These are phyloP conservation scores for Sandelia bainsii DNA, from an alignment of 2,797 vertebrate genomes.

Conservation along the genomic window DNA sequence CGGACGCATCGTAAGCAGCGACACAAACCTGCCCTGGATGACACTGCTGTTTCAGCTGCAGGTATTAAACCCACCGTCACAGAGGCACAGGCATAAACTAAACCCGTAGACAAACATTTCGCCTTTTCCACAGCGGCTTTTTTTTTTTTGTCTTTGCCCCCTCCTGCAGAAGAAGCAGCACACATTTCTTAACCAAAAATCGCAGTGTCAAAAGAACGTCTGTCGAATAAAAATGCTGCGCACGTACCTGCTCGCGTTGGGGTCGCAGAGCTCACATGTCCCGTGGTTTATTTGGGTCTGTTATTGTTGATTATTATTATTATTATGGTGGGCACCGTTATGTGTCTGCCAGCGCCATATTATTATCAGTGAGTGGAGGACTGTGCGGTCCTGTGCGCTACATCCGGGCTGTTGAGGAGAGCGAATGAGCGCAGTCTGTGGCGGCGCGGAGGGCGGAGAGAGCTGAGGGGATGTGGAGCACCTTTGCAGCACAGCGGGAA, in stretches of 20 bases:
- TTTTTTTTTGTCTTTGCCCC: constrained; percentile 19
- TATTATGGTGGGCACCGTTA: constrained; percentile 75
- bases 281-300: constrained; percentile 63
- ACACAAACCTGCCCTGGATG: constrained; percentile 55
- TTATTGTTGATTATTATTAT: constrained; percentile 31
- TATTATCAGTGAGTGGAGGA: constrained; percentile 76
- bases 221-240: constrained; percentile 27
- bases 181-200: constrained; percentile 33
- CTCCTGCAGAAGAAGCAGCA: constrained; percentile 57
- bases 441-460: constrained; percentile 67
- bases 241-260: constrained; percentile 78
- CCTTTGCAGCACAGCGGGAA: constrained; percentile 65
- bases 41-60: constrained; percentile 61
- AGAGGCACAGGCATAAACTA: constrained; percentile 26
- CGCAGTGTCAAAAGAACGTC: constrained; percentile 29
- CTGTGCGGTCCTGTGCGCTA: constrained; percentile 81
- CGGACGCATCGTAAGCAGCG: constrained; percentile 51
- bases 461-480: constrained; percentile 62
- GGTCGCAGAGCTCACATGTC: constrained; percentile 83
- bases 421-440: constrained; percentile 74
- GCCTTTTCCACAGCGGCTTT: constrained; percentile 44
- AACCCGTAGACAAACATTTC: constrained; percentile 55
- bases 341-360: constrained; percentile 87
- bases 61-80: constrained; percentile 8
- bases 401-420: constrained; percentile 84